phyloP scores from a whole-genome alignment of 2,797 vertebrate genomes.

The Rhabdophis nuchalis region DNA sequence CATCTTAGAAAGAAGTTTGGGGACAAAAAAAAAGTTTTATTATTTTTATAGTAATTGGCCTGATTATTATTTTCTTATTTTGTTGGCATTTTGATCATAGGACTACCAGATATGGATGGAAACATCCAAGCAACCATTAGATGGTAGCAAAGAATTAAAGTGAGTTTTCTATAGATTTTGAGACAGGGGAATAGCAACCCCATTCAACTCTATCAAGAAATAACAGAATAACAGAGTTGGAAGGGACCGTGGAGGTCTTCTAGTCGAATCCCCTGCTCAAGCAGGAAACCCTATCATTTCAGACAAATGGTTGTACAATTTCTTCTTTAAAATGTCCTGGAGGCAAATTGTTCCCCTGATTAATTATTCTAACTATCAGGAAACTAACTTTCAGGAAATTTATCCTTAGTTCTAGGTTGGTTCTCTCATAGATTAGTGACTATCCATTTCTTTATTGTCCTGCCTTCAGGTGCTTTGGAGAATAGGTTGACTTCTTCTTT shows the following conservation, averaged over 20 bases:
- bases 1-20: neutral
- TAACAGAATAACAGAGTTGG: neutral
- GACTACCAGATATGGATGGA: neutral
- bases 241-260: neutral
- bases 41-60: neutral
- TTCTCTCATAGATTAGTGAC: neutral
- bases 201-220: neutral
- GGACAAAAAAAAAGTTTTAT: neutral
- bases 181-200: neutral
- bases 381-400: neutral
- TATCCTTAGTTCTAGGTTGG: neutral
- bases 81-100: neutral
- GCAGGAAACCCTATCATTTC: neutral
- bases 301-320: neutral
- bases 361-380: neutral
- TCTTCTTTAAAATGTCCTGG: neutral
- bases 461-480: neutral
- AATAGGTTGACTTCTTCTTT: neutral
- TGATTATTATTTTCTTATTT: neutral
- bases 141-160: neutral
- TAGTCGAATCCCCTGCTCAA: neutral
- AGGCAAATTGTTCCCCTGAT: neutral
- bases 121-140: neutral
- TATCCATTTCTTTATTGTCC: neutral
- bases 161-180: neutral